Base-by-base conservation (phyloP, 2,113 vertebrate genomes). In the Melanocharis versteri region DNA sequence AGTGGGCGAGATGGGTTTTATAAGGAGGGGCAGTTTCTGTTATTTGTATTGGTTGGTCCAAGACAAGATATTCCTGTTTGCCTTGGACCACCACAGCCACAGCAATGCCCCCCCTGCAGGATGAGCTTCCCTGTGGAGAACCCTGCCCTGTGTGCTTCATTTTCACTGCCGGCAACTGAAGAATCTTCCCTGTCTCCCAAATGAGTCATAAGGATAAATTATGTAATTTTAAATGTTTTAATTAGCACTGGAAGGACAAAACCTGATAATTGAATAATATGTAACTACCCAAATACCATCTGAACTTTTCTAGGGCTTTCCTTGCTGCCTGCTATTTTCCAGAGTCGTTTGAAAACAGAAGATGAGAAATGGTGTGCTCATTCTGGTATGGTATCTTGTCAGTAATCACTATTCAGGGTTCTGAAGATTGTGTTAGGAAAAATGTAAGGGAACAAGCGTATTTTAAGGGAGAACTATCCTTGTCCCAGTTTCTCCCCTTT, bases 191-290 rank as follows among this genome's bases (percentile, higher is more conserved):
- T 4, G 9, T 90, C 75, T 95, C 58, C 62, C 88, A 81, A 62
- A 70, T 83, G 87, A 94, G 45, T 91, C 75, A 93, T 84, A 53
- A 90, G 50, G 51, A 85, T 88, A 85, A 89, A 91, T 87, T 37
- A 84, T 47, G 44, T 84, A 39, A 87, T 93, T 94, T 83, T 56
- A 71, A 90, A 81, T 60, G 44, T 80, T 94, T 94, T 83, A 47
- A 79, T 95, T 90, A 96, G 80, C 44, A 37, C 31, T 90, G 85
- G 60, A 94, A 90, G 83, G 90, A 93, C 76, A 78, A 81, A 86
- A 71, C 35, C 35, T 9, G 64, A 17, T 93, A 90, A 90, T 78
- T 75, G 64, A 64, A 70, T 86, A 58, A 86, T 22, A 37, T 21
- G 20, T 60, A 89, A 78, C 85, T 77, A 86, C 68, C 60, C 71